A percentile compares a stretch with the other conserved stretches of the same genome.
Evolutionary conservation across 1,140 invertebrate species (phyloP).

Genomic region (Cherax destructor): DNA sequence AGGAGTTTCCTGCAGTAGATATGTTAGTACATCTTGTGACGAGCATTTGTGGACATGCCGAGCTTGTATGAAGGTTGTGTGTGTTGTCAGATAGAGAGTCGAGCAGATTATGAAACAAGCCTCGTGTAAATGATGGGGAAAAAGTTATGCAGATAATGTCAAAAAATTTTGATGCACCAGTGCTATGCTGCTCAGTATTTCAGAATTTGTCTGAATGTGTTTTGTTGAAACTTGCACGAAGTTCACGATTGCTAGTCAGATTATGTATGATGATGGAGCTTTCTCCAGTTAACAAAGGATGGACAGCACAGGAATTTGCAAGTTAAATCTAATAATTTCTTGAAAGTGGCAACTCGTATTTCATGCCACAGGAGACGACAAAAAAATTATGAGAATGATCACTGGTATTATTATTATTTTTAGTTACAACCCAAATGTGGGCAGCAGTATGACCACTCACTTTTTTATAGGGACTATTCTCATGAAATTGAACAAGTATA

Average conservation of each 20-base stretch:
- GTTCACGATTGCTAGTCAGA: slow-evolving; percentile 57
- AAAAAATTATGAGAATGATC: slow-evolving; percentile 23
- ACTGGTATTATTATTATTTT: not conserved
- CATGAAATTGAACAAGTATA: not conserved
- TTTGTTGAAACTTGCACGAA: slow-evolving; percentile 31
- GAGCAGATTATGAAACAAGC: slow-evolving; percentile 47
- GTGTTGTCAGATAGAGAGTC: slow-evolving; percentile 55
- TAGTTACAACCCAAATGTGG: slow-evolving; percentile 11
- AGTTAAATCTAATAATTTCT: not conserved
- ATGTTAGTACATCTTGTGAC: slow-evolving; percentile 53
- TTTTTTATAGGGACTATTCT: not conserved
- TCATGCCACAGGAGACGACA: slow-evolving; percentile 9
- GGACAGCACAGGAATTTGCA: slow-evolving; percentile 7
- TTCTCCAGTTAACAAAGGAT: slow-evolving; percentile 26
- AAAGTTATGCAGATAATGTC: slow-evolving; percentile 5
- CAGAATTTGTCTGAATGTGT: slow-evolving; percentile 48
- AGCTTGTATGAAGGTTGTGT: slow-evolving; percentile 47
- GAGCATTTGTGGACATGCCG: slow-evolving; percentile 38
- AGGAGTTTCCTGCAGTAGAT: slow-evolving; percentile 64
- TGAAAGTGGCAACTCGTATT: not conserved
- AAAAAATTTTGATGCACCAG: not conserved
- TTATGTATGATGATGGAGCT: slow-evolving; percentile 27
- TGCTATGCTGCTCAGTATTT: slow-evolving; percentile 13
- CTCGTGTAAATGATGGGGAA: slow-evolving; percentile 16
- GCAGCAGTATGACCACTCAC: not conserved